Evolutionary conservation across 2,797 vertebrate genomes (phyloP), one percentile per base, ranked within the genome.

Genomic region (Delichon dasypus): DNA sequence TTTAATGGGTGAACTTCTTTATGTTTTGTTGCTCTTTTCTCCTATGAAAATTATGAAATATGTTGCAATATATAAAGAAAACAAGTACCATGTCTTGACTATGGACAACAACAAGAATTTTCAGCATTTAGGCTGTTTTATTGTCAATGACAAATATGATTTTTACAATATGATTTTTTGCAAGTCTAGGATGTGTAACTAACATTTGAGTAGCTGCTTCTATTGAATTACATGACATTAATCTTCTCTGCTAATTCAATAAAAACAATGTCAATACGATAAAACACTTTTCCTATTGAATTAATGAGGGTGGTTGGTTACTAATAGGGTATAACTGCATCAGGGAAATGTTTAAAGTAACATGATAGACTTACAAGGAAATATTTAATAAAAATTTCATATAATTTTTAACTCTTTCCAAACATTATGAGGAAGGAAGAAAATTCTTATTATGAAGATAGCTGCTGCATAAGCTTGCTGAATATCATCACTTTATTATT

Each of bases 261-360:
- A 95, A 94, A 94, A 93, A 79, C 16, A 32, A 38, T 66, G 57
- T 90, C 75, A 93, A 93, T 93, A 90, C 0, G 0, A 95, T 92
- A 93, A 91, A 93, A 96, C 86, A 92, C 72, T 91, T 90, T 92
- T 91, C 89, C 78, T 90, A 89, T 78, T 94, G 96, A 96, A 96
- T 96, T 92, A 97, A 97, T 96, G 89, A 93, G 72, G 72, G 76
- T 83, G 73, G 70, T 72, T 93, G 62, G 90, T 95, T 96, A 68
- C 94, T 97, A 97, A 97, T 78, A 96, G 76, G 80, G 91, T 88
- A 65, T 70, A 94, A 93, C 77, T 93, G 47, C 93, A 94, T 80
- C 88, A 94, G 71, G 90, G 65, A 83, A 94, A 83, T 29, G n/a
- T 78, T 88, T 74, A 68, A 84, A 34, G 8, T 42, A 25, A 60